Evolutionary conservation across 2,113 vertebrate species (phyloP), one percentile per base, ranked within the genome.

Genomic region (Pithys albifrons): DNA sequence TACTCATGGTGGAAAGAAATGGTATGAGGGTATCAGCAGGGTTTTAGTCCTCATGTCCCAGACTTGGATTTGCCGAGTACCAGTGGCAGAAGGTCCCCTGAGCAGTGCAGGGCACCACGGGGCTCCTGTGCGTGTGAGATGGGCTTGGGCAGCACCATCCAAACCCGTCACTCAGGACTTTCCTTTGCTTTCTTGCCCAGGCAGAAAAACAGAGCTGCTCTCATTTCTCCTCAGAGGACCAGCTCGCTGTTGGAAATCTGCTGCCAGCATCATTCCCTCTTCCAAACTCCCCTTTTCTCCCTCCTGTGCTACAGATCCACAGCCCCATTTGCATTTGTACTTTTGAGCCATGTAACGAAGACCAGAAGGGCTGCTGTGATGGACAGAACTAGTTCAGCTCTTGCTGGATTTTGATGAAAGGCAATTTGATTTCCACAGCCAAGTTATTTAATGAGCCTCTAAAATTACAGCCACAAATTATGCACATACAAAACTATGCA

Each of bases 381-480:
- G 92, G 95, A 85, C 95, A 97, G 96, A 96, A 78, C 96, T 31
- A 37, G 83, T 91, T 94, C 93, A 95, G 76, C 86, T 92, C 91
- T 96, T n/a, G 91, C 88, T 97, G 96, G 96, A 97, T 96, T 96
- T 96, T 95, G 94, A 97, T 96, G 95, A 97, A 96, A 96, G 95
- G 92, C 96, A 96, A 96, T 93, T 95, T 88, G 93, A 94, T 86
- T 97, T 97, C 93, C 96, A 96, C 93, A 95, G 96, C 95, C 96
- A 97, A 96, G 95, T 91, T 96, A 96, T 97, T 97, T 96, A 97
- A 97, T 95, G 95, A 97, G 91, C 91, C 87, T 96, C 95, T 97
- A 95, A 97, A 95, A 96, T 97, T 96, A 96, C 94, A 97, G 91
- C 96, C 96, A 95, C 96, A 96, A 97, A 97, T 96, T 96, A 96